Conservation (phyloP, 2,888 invertebrate genomes). For the Dromius quadrimaculatus region DNA sequence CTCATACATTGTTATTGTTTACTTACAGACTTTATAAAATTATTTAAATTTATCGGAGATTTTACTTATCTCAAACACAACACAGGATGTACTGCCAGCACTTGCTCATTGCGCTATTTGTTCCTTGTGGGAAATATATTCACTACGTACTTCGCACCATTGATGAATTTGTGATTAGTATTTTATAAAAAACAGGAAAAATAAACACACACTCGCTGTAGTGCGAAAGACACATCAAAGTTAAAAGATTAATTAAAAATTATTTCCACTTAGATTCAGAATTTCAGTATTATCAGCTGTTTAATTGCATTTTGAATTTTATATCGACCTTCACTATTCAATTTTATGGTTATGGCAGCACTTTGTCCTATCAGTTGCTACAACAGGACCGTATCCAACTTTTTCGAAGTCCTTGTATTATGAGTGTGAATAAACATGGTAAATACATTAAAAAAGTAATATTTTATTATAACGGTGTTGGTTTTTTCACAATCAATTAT, state of each 20-base stretch:
- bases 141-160: background rate
- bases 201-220: background rate
- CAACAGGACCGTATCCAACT: constrained; percentile 1
- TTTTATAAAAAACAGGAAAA: background rate
- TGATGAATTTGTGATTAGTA: background rate
- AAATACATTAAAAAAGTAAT: constrained; percentile 33
- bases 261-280: background rate
- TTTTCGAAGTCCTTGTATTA: constrained; percentile 9
- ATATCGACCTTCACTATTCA: constrained; percentile 28
- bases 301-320: constrained; percentile 41
- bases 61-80: constrained; percentile 44
- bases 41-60: constrained; percentile 37
- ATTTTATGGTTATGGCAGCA: constrained; percentile 43
- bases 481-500: constrained; percentile 27
- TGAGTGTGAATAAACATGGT: constrained; percentile 20
- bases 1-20: constrained; percentile 14
- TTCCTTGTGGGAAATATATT: constrained; percentile 1
- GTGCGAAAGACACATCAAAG: background rate
- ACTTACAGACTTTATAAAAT: constrained; percentile 26
- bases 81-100: constrained; percentile 41
- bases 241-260: background rate
- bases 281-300: constrained; percentile 33
- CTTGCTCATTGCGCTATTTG: constrained; percentile 45
- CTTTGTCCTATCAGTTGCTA: constrained; percentile 18
- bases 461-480: constrained; percentile 42